Base-by-base conservation (phyloP, 2,113 vertebrate genomes). In the Jaculus jaculus region DNA sequence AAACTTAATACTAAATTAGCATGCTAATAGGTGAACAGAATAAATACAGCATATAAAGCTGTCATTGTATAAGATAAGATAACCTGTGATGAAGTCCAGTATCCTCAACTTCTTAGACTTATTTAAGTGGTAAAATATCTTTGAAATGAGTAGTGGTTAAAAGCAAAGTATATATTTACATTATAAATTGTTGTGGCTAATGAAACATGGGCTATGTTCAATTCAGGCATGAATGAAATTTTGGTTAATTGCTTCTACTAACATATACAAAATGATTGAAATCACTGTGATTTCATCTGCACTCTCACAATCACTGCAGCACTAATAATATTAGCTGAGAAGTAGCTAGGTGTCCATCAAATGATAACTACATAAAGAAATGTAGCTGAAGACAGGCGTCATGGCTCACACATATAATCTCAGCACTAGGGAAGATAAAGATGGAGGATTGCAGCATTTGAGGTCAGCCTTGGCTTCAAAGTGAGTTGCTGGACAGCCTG, bases 141-240 rank as follows among this genome's bases (percentile, higher is more conserved):
- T 85, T 83, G 26, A 78, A 89, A 79, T 87, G 54, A 94, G 16
- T 61, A 86, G 75, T 10, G 79, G 63, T 71, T 80, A 28, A 75
- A 93, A 93, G 60, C 24, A 83, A 95, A 90, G 79, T 42, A 83
- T 6, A 54, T 84, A 47, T 90, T 90, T 78, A 92, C 10, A 83
- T 73, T 68, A 51, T 8, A 87, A 13, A 90, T 54, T 84, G 18
- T 15, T 69, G 71, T 65, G 8, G 26, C 4, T 84, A 79, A 82
- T 86, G 28, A 84, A 91, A 37, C 90, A 37, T 20, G 10, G 21
- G 91, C 12, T 71, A 91, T 39, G 26, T 30, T 42, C n/a, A 91
- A 91, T 85, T 54, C 15, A 54, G 54, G 13, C 54, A 12, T 54
- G 54, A 54, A 54, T 54, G 54, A 54, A 54, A 54, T 54, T 54